Evolutionary conservation across 2,113 vertebrate genomes (phyloP).

Genomic region (Tenrec ecaudatus): DNA sequence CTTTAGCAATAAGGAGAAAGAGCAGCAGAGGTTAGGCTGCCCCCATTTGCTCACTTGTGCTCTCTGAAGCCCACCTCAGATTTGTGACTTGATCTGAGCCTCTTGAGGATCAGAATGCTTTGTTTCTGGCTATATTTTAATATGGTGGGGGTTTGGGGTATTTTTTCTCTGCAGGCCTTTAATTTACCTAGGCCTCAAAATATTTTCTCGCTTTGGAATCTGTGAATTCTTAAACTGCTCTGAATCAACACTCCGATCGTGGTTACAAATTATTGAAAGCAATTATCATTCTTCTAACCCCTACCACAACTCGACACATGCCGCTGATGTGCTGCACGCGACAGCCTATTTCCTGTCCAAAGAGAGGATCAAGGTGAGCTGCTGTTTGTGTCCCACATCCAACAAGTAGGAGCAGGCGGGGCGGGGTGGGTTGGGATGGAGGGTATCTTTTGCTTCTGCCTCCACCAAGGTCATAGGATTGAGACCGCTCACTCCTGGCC

Average conservation of each 20-base stretch:
- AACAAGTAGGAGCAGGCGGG: not conserved
- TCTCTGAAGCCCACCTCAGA: not conserved
- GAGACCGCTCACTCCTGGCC: not conserved
- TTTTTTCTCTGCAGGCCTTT: conserved; percentile 89
- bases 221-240: conserved; percentile 96
- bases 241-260: conserved; percentile 93
- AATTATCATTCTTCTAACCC: conserved; percentile 97
- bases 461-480: accelerated
- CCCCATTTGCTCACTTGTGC: accelerated
- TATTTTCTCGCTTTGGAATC: conserved; percentile 95
- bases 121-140: not conserved
- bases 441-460: not conserved
- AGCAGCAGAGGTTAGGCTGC: not conserved
- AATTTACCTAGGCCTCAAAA: conserved; percentile 95
- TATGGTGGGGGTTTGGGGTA: not conserved
- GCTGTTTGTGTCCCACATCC: accelerated
- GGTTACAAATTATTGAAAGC: conserved; percentile 96
- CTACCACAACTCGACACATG: conserved; percentile 97
- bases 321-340: conserved; percentile 96
- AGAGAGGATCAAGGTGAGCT: conserved; percentile 95
- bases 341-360: conserved; percentile 97
- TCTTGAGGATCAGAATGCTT: not conserved
- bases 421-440: not conserved
- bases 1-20: not conserved
- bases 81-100: not conserved